Percentiles rank a stretch among this genome's conserved stretches.
Evolutionary conservation across 37 sponge, comb jelly and placozoan species (phyloP).

Genomic region (Oscarella lobularis): DNA sequence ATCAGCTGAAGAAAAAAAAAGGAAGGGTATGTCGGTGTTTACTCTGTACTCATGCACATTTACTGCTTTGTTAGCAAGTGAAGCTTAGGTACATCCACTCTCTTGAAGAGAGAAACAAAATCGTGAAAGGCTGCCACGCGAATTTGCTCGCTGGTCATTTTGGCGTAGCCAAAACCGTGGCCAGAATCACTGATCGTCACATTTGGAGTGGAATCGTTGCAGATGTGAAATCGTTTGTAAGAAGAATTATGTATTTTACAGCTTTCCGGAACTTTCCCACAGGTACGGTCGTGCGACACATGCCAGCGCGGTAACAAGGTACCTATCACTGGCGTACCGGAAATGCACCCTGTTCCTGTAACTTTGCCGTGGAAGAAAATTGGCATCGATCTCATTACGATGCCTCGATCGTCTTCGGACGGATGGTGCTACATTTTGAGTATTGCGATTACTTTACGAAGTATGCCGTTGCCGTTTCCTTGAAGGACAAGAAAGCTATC

Average conservation of each 20-base stretch:
- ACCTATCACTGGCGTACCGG: slow-evolving; percentile 12
- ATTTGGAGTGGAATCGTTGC: slow-evolving; percentile 27
- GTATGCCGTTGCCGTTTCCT: background rate
- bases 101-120: background rate
- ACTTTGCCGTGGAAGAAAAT: background rate
- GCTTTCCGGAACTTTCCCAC: background rate
- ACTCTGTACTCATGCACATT: too few species aligned
- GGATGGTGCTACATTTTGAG: too few species aligned
- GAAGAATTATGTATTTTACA: background rate
- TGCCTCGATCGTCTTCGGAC: slow-evolving; percentile 15
- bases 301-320: slow-evolving; percentile 13
- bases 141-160: slow-evolving; percentile 23
- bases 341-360: slow-evolving; percentile 16
- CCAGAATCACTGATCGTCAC: slow-evolving; percentile 10
- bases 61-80: background rate
- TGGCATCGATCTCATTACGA: background rate
- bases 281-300: slow-evolving; percentile 7
- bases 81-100: background rate
- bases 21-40: too few species aligned
- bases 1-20: too few species aligned
- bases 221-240: slow-evolving; percentile 26
- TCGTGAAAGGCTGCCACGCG: slow-evolving; percentile 20
- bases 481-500: background rate
- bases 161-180: slow-evolving; percentile 18
- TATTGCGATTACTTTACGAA: background rate